Evolutionary conservation across 1,140 invertebrate genomes (phyloP).

Genomic region (Laupala kohalensis): DNA sequence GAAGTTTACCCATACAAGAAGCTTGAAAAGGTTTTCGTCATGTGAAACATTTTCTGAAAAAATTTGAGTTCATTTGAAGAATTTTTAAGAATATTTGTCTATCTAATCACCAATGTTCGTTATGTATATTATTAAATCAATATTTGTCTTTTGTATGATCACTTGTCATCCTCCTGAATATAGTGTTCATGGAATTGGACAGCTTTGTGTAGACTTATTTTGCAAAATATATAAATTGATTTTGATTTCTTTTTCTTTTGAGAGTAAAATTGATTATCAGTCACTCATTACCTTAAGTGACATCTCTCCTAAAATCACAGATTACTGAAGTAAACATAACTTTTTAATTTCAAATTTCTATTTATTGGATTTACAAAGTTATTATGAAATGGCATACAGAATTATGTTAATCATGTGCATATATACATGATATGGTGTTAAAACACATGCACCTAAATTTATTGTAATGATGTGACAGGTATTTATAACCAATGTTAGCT

Average conservation of each 20-base stretch:
- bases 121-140: slow-evolving; percentile 2
- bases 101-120: background rate
- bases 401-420: background rate
- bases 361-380: background rate
- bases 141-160: slow-evolving; percentile 1
- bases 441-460: no score
- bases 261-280: no score
- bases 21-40: slow-evolving; percentile 90
- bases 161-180: background rate
- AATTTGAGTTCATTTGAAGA: background rate
- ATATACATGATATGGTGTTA: no score
- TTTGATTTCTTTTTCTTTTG: no score
- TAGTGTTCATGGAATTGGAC: background rate
- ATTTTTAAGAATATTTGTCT: slow-evolving; percentile 8
- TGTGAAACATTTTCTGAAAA: slow-evolving; percentile 44
- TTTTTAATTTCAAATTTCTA: background rate
- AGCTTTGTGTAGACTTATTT: background rate
- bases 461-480: no score
- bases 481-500: no score
- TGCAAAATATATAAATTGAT: background rate
- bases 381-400: background rate
- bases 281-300: no score
- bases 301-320: background rate
- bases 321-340: background rate
- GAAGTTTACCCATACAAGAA: slow-evolving; percentile 77